A percentile compares a stretch with the other conserved stretches of the same genome.
Conservation (phyloP, 2,888 invertebrate genomes). For the Calameuta idolon region DNA sequence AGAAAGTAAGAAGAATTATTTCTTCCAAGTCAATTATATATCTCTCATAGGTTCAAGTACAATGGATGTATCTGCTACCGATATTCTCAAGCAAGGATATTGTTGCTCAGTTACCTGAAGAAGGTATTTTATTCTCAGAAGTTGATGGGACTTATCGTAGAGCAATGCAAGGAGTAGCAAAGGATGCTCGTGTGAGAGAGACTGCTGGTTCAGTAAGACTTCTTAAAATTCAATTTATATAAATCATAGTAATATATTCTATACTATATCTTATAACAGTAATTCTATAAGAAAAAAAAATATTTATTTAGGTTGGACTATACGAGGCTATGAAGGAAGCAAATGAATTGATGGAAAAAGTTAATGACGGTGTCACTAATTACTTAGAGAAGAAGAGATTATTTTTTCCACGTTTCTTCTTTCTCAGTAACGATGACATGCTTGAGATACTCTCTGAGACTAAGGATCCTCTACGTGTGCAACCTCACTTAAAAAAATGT, state of each 20-base stretch:
- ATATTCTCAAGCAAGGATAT: slow-evolving; percentile 91
- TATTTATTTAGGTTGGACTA: slow-evolving; percentile 69
- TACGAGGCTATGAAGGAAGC: slow-evolving; percentile 79
- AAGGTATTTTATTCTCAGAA: slow-evolving; percentile 81
- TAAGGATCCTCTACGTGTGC: slow-evolving; percentile 85
- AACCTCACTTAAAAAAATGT: slow-evolving; percentile 88
- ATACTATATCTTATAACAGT: neutral
- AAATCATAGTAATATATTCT: neutral
- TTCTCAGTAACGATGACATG: slow-evolving; percentile 91
- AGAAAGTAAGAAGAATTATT: neutral
- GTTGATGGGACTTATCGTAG: slow-evolving; percentile 78
- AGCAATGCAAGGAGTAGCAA: slow-evolving; percentile 74
- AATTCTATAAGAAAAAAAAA: neutral
- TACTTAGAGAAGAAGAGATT: slow-evolving; percentile 88
- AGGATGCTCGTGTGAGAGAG: slow-evolving; percentile 76
- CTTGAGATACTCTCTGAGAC: slow-evolving; percentile 91
- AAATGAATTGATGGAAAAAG: slow-evolving; percentile 78
- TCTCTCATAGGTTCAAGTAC: slow-evolving; percentile 75
- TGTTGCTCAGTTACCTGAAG: slow-evolving; percentile 87
- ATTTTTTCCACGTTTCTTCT: slow-evolving; percentile 89
- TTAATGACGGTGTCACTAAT: slow-evolving; percentile 84
- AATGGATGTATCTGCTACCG: slow-evolving; percentile 88
- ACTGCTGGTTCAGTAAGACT: slow-evolving; percentile 71
- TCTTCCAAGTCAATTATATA: neutral
- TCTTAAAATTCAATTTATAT: neutral